Evolutionary conservation across 2,888 invertebrate genomes (phyloP).

Genomic region (Dynastes tityus): DNA sequence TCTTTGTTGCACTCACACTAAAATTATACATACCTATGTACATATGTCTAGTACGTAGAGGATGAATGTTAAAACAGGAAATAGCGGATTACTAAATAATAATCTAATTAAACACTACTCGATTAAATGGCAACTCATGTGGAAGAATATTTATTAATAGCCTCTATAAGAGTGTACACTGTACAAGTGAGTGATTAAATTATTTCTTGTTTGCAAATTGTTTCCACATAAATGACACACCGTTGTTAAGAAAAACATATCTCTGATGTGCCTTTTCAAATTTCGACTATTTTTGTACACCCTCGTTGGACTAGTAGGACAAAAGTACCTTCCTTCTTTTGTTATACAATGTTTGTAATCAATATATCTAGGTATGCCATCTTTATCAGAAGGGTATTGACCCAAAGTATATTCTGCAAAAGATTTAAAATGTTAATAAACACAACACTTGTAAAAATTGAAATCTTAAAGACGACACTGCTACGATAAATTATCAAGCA

Average conservation of each 20-base stretch:
- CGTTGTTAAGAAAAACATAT: constrained; percentile 38
- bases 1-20: too few species aligned
- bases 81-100: too few species aligned
- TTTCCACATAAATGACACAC: constrained; percentile 45
- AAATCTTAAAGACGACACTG: neutral
- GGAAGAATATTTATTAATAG: neutral
- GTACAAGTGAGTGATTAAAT: constrained; percentile 34
- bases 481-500: neutral
- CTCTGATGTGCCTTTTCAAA: constrained; percentile 50
- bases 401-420: constrained; percentile 38
- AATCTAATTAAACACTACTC: too few species aligned
- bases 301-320: constrained; percentile 45
- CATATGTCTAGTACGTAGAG: too few species aligned
- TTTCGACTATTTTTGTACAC: constrained; percentile 51
- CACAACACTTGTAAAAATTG: neutral
- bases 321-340: constrained; percentile 49
- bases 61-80: too few species aligned
- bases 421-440: constrained; percentile 28
- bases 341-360: constrained; percentile 37
- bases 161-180: constrained; percentile 28
- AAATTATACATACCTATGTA: too few species aligned
- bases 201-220: constrained; percentile 1
- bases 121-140: too few species aligned
- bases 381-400: constrained; percentile 27
- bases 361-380: constrained; percentile 46